These are phyloP conservation scores for Myotis daubentonii DNA, from an alignment of 2,797 vertebrate species.

Conservation along the genomic window DNA sequence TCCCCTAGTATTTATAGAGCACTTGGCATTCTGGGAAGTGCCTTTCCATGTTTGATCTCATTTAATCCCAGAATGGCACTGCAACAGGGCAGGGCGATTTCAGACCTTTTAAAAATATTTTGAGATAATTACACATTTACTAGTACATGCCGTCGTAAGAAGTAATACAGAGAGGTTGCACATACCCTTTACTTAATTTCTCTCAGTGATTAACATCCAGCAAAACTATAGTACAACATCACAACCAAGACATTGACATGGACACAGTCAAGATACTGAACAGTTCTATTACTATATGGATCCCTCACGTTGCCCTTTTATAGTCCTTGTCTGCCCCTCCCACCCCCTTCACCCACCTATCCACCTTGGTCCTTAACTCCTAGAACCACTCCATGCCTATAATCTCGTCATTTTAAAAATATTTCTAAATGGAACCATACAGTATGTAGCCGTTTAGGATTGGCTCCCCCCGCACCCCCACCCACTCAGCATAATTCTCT, in stretches of 20 bases:
- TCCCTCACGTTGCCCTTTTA: neutral
- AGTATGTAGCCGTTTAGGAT: neutral
- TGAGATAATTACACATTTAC: conserved; percentile 6
- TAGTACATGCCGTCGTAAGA: neutral
- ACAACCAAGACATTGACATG: neutral
- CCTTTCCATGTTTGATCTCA: neutral
- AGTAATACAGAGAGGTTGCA: conserved; percentile 37
- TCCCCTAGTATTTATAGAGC: neutral
- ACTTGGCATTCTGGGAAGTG: neutral
- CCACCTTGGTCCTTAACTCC: neutral
- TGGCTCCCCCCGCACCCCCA: neutral
- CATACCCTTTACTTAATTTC: neutral
- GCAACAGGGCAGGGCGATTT: neutral
- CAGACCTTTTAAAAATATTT: neutral
- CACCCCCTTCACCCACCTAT: neutral
- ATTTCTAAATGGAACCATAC: neutral
- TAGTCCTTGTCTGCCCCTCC: neutral
- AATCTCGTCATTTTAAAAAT: conserved; percentile 19
- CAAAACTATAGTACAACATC: neutral
- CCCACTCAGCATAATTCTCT: neutral
- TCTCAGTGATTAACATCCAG: neutral
- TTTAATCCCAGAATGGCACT: neutral
- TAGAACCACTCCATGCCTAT: neutral
- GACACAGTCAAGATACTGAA: neutral
- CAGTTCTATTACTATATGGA: neutral